Evolutionary conservation across 1,140 invertebrate species (phyloP).

Genomic region (Ips nitidus): DNA sequence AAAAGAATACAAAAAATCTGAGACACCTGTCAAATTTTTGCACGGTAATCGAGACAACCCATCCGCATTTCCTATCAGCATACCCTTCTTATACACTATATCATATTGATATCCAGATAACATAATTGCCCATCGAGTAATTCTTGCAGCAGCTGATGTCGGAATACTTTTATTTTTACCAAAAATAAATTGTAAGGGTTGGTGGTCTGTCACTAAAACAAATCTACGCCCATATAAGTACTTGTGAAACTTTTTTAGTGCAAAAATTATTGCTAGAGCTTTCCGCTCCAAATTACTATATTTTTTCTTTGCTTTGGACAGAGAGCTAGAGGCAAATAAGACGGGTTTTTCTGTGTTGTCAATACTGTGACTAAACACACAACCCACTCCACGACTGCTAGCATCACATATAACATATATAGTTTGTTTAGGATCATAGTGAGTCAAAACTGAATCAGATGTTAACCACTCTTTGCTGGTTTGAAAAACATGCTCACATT

Average conservation of each 20-base stretch:
- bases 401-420: slow-evolving; percentile 46
- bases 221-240: slow-evolving; percentile 33
- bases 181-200: slow-evolving; percentile 33
- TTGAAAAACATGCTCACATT: slow-evolving; percentile 46
- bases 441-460: slow-evolving; percentile 39
- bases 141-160: slow-evolving; percentile 4
- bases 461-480: slow-evolving; percentile 42
- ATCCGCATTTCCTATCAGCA: slow-evolving; percentile 26
- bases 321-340: slow-evolving; percentile 43
- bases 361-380: slow-evolving; percentile 46
- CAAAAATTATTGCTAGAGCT: slow-evolving; percentile 39
- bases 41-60: slow-evolving; percentile 30
- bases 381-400: slow-evolving; percentile 47
- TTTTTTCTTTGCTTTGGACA: slow-evolving; percentile 33
- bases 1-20: slow-evolving; percentile 22
- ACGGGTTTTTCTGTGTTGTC: slow-evolving; percentile 46
- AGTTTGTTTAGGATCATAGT: slow-evolving; percentile 43
- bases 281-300: slow-evolving; percentile 40
- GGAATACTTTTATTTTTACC: slow-evolving; percentile 28
- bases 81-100: slow-evolving; percentile 32
- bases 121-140: slow-evolving; percentile 26
- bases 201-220: slow-evolving; percentile 30
- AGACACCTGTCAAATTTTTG: neutral
- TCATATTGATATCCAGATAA: slow-evolving; percentile 36
- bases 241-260: slow-evolving; percentile 38